A percentile compares a stretch with the other conserved stretches of the same genome.
Conservation (phyloP, 2,113 vertebrate species). For the Bufo bufo region DNA sequence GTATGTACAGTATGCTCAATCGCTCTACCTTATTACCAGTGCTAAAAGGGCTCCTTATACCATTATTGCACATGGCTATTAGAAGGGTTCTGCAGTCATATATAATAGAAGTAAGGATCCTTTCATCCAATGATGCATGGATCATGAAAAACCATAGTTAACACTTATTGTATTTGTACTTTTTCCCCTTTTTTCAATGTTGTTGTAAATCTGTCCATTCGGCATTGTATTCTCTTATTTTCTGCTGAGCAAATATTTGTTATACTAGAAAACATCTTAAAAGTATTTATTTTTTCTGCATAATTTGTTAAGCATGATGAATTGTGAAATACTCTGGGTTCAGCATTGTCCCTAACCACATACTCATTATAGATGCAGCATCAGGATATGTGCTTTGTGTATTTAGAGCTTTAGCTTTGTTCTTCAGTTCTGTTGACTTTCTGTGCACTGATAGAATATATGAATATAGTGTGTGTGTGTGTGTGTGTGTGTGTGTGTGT, state of each 20-base stretch:
- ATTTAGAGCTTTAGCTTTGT: not conserved
- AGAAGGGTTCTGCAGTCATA: too few relatives aligned
- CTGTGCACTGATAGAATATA: too few relatives aligned
- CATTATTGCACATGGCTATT: too few relatives aligned
- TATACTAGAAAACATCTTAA: not conserved
- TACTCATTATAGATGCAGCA: not conserved
- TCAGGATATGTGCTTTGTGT: not conserved
- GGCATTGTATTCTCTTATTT: not conserved
- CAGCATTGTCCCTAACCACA: not conserved
- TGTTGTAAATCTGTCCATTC: not conserved
- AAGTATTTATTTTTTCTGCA: constrained; percentile 1
- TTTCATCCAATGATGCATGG: not conserved
- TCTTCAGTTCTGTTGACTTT: not conserved
- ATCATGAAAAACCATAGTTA: not conserved
- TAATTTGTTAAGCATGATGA: not conserved
- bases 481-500: too few relatives aligned
- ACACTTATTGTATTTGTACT: not conserved
- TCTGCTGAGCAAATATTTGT: constrained; percentile 33
- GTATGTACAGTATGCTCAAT: too few relatives aligned
- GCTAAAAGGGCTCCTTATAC: too few relatives aligned
- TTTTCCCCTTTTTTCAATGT: not conserved
- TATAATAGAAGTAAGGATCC: too few relatives aligned
- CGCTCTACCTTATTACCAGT: too few relatives aligned
- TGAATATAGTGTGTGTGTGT: too few relatives aligned
- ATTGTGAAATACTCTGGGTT: constrained; percentile 5